phyloP scores from a whole-genome alignment of 1,140 invertebrate species.

The Drosophila leontia region DNA sequence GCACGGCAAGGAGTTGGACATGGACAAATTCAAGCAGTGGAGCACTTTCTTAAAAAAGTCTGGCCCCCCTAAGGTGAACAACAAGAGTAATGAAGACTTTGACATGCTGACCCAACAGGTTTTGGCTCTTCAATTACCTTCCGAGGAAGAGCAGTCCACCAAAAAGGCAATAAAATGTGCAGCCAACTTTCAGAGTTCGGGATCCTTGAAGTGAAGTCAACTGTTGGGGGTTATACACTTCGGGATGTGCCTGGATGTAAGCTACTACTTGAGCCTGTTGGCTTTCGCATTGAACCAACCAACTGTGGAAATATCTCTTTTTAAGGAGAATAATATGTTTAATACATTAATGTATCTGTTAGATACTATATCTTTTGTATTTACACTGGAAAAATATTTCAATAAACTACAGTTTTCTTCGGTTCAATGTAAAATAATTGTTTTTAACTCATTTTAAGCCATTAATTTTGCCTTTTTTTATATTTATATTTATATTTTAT shows the following conservation, averaged over 20 bases:
- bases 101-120: slow-evolving; percentile 37
- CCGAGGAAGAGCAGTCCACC: neutral
- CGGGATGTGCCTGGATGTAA: neutral
- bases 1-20: slow-evolving; percentile 54
- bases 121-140: slow-evolving; percentile 14
- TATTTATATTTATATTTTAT: neutral
- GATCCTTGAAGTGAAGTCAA: neutral
- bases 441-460: neutral
- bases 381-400: neutral
- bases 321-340: neutral
- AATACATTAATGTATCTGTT: neutral
- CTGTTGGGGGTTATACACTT: no score
- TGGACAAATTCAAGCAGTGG: slow-evolving; percentile 32
- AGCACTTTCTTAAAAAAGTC: slow-evolving; percentile 21
- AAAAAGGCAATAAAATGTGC: slow-evolving; percentile 24
- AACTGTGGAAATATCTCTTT: neutral
- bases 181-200: slow-evolving; percentile 10
- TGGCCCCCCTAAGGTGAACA: neutral
- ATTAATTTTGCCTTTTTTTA: neutral
- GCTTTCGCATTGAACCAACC: slow-evolving; percentile 2
- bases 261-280: neutral
- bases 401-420: slow-evolving; percentile 19
- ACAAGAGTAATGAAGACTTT: slow-evolving; percentile 2
- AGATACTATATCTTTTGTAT: neutral
- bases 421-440: slow-evolving; percentile 2